These are phyloP conservation scores for Proteles cristata DNA, from an alignment of 2,113 vertebrate species.

Conservation along the genomic window DNA sequence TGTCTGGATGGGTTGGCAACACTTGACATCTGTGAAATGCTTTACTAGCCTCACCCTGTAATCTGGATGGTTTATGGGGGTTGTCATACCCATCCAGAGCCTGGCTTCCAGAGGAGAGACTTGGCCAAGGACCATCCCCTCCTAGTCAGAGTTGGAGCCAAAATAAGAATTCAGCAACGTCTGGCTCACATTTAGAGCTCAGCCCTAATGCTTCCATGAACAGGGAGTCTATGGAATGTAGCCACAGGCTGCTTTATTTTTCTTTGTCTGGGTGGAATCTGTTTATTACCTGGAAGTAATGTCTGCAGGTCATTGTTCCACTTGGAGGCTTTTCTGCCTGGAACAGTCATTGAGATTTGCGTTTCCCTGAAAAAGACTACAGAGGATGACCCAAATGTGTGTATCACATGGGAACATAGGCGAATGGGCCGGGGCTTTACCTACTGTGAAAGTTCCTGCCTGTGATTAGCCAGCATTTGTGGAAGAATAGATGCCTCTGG, in stretches of 20 bases:
- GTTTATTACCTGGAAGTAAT: conserved; percentile 70
- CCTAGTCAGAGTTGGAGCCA: conserved; percentile 46
- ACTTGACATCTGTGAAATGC: conserved; percentile 58
- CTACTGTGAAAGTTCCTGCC: background rate
- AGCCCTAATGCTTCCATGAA: conserved; percentile 36
- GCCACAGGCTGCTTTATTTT: conserved; percentile 60
- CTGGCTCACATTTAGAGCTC: conserved; percentile 69
- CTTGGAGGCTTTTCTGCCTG: conserved; percentile 57
- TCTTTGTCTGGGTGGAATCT: conserved; percentile 68
- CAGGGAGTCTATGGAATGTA: conserved; percentile 48
- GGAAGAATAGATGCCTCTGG: background rate
- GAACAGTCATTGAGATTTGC: conserved; percentile 8
- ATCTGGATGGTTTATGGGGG: conserved; percentile 73
- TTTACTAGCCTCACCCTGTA: conserved; percentile 73
- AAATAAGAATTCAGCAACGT: conserved; percentile 66
- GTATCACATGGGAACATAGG: background rate
- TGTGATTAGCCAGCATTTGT: background rate
- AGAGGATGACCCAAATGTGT: background rate
- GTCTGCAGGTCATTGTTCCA: conserved; percentile 39
- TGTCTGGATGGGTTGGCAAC: conserved; percentile 54
- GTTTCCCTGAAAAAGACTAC: background rate
- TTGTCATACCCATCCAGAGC: conserved; percentile 65
- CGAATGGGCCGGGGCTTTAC: background rate
- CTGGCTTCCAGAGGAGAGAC: conserved; percentile 67
- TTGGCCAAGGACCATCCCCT: conserved; percentile 69